Evolutionary conservation across 64 coral and sea anemone genomes (phyloP).

Genomic region (Trachythela sp.): DNA sequence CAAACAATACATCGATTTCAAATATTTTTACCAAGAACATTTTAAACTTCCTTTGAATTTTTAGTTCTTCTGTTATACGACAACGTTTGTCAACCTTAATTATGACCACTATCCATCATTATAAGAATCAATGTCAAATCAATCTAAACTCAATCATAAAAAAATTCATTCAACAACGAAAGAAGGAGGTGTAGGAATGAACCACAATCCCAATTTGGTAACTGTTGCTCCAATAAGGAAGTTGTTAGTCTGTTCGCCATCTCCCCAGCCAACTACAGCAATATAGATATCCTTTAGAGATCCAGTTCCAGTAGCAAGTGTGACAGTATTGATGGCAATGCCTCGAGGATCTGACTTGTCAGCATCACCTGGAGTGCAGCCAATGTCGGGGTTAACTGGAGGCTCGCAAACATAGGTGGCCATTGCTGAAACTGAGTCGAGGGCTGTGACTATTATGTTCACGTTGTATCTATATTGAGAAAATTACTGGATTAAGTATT

Average conservation of each 20-base stretch:
- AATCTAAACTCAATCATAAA: too few species aligned
- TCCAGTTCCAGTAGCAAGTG: slow-evolving; percentile 53
- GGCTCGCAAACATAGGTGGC: slow-evolving; percentile 62
- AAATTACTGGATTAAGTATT: background rate
- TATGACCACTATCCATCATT: too few species aligned
- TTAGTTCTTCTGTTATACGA: too few species aligned
- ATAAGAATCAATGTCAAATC: too few species aligned
- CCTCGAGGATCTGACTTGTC: slow-evolving; percentile 58
- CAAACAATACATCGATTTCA: too few species aligned
- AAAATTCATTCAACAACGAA: background rate
- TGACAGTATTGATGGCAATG: slow-evolving; percentile 59
- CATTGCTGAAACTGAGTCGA: slow-evolving; percentile 74
- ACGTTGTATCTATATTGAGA: slow-evolving; percentile 54
- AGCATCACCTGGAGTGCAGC: slow-evolving; percentile 21
- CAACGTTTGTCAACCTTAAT: too few species aligned
- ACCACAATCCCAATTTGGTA: slow-evolving; percentile 17
- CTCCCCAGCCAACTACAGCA: slow-evolving; percentile 64
- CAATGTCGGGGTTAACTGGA: background rate
- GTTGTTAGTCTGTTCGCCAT: slow-evolving; percentile 62
- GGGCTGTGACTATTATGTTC: slow-evolving; percentile 5
- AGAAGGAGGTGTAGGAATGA: background rate
- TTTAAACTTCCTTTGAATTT: too few species aligned
- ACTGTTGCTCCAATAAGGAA: slow-evolving; percentile 64
- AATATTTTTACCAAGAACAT: too few species aligned
- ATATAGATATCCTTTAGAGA: slow-evolving; percentile 46